These are phyloP conservation scores for Schizotus pectinicornis DNA, from an alignment of 2,888 invertebrate species.

Conservation along the genomic window DNA sequence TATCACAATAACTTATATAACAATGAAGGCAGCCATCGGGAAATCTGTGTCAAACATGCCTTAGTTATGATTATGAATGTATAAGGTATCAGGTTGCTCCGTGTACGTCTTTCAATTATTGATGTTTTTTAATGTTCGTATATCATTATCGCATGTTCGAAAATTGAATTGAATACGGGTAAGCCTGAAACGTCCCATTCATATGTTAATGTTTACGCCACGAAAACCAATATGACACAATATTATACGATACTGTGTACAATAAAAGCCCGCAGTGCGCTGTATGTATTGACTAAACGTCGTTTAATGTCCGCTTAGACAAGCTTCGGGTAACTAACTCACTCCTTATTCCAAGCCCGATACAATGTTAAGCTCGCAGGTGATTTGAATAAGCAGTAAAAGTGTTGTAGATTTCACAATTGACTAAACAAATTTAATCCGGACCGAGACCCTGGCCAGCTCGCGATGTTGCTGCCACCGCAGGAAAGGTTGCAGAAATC, in stretches of 20 bases:
- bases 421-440: no score
- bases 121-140: conserved; percentile 37
- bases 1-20: not conserved
- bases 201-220: conserved; percentile 36
- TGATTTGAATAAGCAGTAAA: no score
- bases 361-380: no score
- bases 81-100: conserved; percentile 32
- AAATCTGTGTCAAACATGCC: conserved; percentile 10
- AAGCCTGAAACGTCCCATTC: conserved; percentile 38
- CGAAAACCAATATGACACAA: conserved; percentile 35
- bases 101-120: conserved; percentile 22
- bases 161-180: conserved; percentile 41
- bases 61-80: conserved; percentile 34
- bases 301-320: no score
- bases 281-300: no score
- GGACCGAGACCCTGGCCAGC: no score
- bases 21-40: not conserved
- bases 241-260: not conserved
- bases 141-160: conserved; percentile 40
- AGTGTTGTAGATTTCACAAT: no score
- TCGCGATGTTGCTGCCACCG: no score
- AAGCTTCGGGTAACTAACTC: no score
- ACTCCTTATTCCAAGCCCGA: no score
- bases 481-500: no score
- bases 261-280: no score